These are phyloP conservation scores for Chrysochloris asiatica DNA, from an alignment of 2,113 vertebrate species.

Conservation along the genomic window DNA sequence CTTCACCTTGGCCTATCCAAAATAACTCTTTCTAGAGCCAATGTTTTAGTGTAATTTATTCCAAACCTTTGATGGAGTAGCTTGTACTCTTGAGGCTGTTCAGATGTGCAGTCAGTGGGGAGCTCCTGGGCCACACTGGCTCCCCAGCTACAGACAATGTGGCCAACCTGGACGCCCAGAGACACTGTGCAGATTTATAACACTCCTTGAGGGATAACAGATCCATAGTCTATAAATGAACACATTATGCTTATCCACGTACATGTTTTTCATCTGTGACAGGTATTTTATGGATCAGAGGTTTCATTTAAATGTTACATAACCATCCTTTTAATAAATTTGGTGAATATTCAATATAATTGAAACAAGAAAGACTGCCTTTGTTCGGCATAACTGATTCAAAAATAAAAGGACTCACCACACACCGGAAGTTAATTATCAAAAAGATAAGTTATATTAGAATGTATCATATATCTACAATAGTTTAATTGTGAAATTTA, in stretches of 20 bases:
- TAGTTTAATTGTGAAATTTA: neutral
- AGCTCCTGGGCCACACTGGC: slow-evolving; percentile 63
- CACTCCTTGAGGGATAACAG: slow-evolving; percentile 63
- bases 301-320: slow-evolving; percentile 59
- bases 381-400: neutral
- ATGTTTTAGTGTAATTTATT: slow-evolving; percentile 81
- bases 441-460: neutral
- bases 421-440: neutral
- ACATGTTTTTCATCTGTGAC: slow-evolving; percentile 41
- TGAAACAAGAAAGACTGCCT: slow-evolving; percentile 65
- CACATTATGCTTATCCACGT: slow-evolving; percentile 31
- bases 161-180: slow-evolving; percentile 64
- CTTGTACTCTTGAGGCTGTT: slow-evolving; percentile 73
- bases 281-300: slow-evolving; percentile 59
- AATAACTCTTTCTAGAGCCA: slow-evolving; percentile 84
- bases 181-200: slow-evolving; percentile 58
- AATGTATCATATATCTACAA: neutral
- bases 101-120: slow-evolving; percentile 82
- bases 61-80: slow-evolving; percentile 80
- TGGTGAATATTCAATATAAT: slow-evolving; percentile 36
- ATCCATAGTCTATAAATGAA: slow-evolving; percentile 69
- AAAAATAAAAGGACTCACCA: slow-evolving; percentile 3
- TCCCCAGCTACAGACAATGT: slow-evolving; percentile 52
- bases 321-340: slow-evolving; percentile 67
- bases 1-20: slow-evolving; percentile 79